Evolutionary conservation across 2,888 invertebrate species (phyloP).

Genomic region (Lasioglossum figueresi): DNA sequence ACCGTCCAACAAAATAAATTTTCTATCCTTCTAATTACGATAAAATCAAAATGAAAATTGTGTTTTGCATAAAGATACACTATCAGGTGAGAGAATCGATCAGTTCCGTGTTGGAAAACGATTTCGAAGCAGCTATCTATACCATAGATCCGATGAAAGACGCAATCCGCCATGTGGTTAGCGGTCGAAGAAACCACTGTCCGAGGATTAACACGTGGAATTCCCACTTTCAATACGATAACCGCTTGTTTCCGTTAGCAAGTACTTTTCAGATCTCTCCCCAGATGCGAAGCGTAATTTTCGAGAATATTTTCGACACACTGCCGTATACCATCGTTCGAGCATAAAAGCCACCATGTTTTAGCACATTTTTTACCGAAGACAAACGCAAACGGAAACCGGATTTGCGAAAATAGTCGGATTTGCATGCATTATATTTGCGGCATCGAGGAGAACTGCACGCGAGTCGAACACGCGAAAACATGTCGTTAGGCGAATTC

Average conservation of each 20-base stretch:
- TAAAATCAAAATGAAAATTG: neutral
- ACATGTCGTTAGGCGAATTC: slow-evolving; percentile 19
- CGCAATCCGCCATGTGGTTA: neutral
- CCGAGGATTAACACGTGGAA: slow-evolving; percentile 17
- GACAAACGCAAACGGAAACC: slow-evolving; percentile 48
- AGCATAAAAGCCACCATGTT: slow-evolving; percentile 53
- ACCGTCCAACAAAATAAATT: neutral
- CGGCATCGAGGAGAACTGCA: neutral
- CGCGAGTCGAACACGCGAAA: neutral
- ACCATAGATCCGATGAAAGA: neutral
- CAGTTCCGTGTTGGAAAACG: neutral
- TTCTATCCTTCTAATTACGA: neutral
- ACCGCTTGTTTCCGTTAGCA: slow-evolving; percentile 56
- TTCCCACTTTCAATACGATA: slow-evolving; percentile 31
- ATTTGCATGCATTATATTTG: slow-evolving; percentile 7
- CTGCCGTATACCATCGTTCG: slow-evolving; percentile 28
- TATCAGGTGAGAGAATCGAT: neutral
- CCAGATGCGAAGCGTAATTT: slow-evolving; percentile 7
- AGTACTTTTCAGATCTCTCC: slow-evolving; percentile 18
- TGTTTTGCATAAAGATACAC: neutral
- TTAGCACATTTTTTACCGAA: slow-evolving; percentile 66
- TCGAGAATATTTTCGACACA: slow-evolving; percentile 26
- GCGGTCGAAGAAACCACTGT: neutral
- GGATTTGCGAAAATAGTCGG: slow-evolving; percentile 38
- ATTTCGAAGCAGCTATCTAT: neutral